Evolutionary conservation across 2,888 invertebrate genomes (phyloP).

Genomic region (Cheilosia vulpina): DNA sequence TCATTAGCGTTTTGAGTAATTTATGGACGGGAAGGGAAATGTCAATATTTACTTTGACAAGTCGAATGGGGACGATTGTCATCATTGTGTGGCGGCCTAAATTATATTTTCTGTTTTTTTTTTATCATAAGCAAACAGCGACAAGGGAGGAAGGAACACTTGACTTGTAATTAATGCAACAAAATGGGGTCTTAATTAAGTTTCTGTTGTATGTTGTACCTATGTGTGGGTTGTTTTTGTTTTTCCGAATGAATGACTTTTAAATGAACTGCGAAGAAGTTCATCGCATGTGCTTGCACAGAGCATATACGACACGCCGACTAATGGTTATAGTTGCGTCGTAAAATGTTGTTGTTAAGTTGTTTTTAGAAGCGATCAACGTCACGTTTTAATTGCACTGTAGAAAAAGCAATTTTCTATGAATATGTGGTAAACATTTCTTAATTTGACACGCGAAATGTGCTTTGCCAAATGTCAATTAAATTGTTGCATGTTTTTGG

Average conservation of each 20-base stretch:
- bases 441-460: background rate
- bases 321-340: constrained; percentile 7
- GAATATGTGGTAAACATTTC: background rate
- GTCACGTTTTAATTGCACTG: constrained; percentile 55
- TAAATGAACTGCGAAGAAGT: constrained; percentile 62
- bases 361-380: constrained; percentile 17
- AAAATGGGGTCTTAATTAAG: constrained; percentile 55
- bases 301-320: background rate
- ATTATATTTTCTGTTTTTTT: background rate
- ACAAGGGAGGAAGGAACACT: constrained; percentile 17
- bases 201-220: constrained; percentile 14
- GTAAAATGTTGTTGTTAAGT: constrained; percentile 14
- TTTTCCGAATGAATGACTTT: constrained; percentile 35
- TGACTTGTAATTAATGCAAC: constrained; percentile 58
- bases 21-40: constrained; percentile 41
- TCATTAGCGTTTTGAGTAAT: constrained; percentile 63
- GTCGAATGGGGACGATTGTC: constrained; percentile 40
- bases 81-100: constrained; percentile 33
- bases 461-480: background rate
- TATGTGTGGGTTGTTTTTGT: background rate
- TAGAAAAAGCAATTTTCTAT: constrained; percentile 27
- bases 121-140: constrained; percentile 57
- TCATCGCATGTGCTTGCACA: constrained; percentile 38
- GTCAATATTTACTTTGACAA: constrained; percentile 62
- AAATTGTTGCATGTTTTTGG: background rate